Percentiles rank a stretch among this genome's conserved stretches.
Evolutionary conservation across 2,113 vertebrate species (phyloP).

Genomic region (Ictalurus furcatus): DNA sequence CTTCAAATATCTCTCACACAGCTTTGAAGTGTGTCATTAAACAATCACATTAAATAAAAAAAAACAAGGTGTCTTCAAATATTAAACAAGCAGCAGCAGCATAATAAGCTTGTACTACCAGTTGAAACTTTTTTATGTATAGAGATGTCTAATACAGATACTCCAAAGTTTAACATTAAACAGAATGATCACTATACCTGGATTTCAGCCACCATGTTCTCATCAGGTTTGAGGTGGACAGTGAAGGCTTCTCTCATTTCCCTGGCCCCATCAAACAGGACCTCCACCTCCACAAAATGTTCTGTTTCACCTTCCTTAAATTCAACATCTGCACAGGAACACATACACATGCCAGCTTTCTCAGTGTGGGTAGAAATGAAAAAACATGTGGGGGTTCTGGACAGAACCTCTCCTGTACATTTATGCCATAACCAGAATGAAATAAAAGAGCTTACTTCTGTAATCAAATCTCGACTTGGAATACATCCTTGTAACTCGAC

Average conservation of each 20-base stretch:
- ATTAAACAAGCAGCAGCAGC: not conserved
- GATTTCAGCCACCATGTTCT: constrained; percentile 91
- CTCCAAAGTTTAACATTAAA: not conserved
- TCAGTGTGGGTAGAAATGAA: not conserved
- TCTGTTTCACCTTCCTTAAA: constrained; percentile 87
- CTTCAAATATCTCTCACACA: not conserved
- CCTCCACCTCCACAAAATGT: constrained; percentile 85
- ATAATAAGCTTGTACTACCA: not conserved
- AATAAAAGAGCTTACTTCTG: not conserved
- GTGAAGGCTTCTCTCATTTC: constrained; percentile 96
- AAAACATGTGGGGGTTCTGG: not conserved
- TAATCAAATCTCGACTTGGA: not conserved
- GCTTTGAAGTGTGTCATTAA: not conserved
- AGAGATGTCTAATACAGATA: not conserved
- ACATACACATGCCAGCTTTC: constrained; percentile 10
- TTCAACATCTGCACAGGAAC: constrained; percentile 79
- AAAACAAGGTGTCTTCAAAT: not conserved
- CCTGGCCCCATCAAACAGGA: constrained; percentile 83
- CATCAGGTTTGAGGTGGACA: constrained; percentile 89
- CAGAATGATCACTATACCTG: constrained; percentile 71
- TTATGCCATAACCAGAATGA: not conserved
- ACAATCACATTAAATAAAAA: not conserved
- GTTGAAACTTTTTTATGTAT: not conserved
- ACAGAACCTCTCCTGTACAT: not conserved
- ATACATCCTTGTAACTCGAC: not conserved